Evolutionary conservation across 2,888 invertebrate genomes (phyloP).

Genomic region (Microdon myrmicae): DNA sequence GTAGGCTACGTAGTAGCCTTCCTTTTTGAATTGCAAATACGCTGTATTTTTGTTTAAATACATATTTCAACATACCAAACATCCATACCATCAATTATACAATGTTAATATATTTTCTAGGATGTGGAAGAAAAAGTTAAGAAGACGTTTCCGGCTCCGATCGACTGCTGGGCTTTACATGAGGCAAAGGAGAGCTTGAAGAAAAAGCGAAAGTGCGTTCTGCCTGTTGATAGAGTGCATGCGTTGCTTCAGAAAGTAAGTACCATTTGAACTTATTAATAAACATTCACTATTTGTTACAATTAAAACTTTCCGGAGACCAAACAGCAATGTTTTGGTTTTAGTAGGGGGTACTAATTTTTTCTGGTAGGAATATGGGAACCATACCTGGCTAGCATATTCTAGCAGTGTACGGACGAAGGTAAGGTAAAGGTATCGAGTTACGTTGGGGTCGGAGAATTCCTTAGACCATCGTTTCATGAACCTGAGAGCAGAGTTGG

Average conservation of each 20-base stretch:
- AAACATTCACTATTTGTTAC: background rate
- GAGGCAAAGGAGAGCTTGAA: constrained; percentile 89
- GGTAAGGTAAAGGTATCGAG: too few relatives aligned
- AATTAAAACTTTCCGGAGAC: background rate
- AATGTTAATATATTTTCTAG: constrained; percentile 67
- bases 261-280: constrained; percentile 4
- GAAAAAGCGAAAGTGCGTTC: constrained; percentile 79
- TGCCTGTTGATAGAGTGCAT: constrained; percentile 91
- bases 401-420: too few relatives aligned
- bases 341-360: too few relatives aligned
- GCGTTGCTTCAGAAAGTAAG: constrained; percentile 81
- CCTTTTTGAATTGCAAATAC: background rate
- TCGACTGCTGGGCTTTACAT: constrained; percentile 91
- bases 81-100: too few relatives aligned
- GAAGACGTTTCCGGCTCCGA: constrained; percentile 92
- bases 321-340: too few relatives aligned
- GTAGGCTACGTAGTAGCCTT: too few relatives aligned
- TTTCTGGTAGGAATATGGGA: too few relatives aligned
- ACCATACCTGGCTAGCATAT: too few relatives aligned
- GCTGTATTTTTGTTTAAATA: background rate
- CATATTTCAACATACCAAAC: too few relatives aligned
- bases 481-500: too few relatives aligned
- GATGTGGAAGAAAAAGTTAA: constrained; percentile 95
- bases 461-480: too few relatives aligned
- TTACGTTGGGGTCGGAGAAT: too few relatives aligned